Conservation (phyloP, 2,888 invertebrate species). For the Lochmaea capreae region DNA sequence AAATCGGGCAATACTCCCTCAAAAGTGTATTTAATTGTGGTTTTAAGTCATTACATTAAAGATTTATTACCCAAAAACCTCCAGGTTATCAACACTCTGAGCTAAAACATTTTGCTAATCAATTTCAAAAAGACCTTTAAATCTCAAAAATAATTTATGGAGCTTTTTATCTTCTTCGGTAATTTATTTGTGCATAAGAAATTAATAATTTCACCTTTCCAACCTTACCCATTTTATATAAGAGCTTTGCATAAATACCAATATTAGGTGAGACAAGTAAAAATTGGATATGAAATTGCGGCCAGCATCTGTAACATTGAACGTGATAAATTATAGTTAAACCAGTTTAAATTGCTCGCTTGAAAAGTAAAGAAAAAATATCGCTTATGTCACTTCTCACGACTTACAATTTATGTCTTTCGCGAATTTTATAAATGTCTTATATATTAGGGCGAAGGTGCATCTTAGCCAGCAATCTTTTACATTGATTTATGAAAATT, state of each 20-base stretch:
- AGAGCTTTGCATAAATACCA: not conserved
- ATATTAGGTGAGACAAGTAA: not conserved
- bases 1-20: no score
- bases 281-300: slow-evolving; percentile 4
- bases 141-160: no score
- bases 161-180: no score
- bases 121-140: no score
- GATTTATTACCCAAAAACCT: no score
- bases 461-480: not conserved
- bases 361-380: slow-evolving; percentile 4
- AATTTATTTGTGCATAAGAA: not conserved
- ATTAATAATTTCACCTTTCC: not conserved
- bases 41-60: no score
- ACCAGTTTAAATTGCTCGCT: slow-evolving; percentile 6
- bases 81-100: no score
- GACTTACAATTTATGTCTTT: not conserved
- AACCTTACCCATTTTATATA: not conserved
- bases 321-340: not conserved
- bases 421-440: slow-evolving; percentile 4
- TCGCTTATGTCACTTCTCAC: slow-evolving; percentile 5
- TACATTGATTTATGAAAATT: not conserved
- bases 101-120: no score
- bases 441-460: not conserved
- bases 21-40: no score
- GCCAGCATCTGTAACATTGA: not conserved